phyloP scores from a whole-genome alignment of 1,140 invertebrate genomes.

The Delia radicum region DNA sequence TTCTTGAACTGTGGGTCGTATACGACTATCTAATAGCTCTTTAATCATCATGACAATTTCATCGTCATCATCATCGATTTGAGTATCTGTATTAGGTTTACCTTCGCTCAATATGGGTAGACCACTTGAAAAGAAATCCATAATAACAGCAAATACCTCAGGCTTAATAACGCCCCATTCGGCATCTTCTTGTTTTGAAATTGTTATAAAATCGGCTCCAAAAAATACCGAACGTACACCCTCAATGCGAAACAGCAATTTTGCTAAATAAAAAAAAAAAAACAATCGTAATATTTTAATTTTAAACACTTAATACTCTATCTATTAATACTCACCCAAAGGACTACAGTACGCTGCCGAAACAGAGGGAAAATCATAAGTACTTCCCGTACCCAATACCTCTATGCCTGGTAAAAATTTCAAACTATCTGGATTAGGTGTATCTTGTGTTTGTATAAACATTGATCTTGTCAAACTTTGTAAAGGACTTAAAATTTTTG shows the following conservation, averaged over 20 bases:
- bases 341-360: slow-evolving; percentile 83
- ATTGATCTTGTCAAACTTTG: slow-evolving; percentile 58
- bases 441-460: slow-evolving; percentile 99
- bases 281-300: background rate
- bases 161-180: slow-evolving; percentile 94
- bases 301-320: slow-evolving; percentile 17
- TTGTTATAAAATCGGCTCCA: slow-evolving; percentile 94
- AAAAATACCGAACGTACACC: slow-evolving; percentile 96
- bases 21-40: slow-evolving; percentile 94
- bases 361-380: slow-evolving; percentile 90
- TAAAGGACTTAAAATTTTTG: background rate
- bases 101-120: slow-evolving; percentile 85
- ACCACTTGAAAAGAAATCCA: slow-evolving; percentile 98
- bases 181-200: slow-evolving; percentile 91
- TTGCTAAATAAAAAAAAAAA: slow-evolving; percentile 64
- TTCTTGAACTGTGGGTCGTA: slow-evolving; percentile 97
- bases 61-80: slow-evolving; percentile 87
- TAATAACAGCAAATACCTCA: slow-evolving; percentile 96
- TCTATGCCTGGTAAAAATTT: slow-evolving; percentile 94
- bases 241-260: slow-evolving; percentile 92
- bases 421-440: slow-evolving; percentile 97
- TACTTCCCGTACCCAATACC: slow-evolving; percentile 84
- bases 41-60: slow-evolving; percentile 98
- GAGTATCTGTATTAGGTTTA: slow-evolving; percentile 71
- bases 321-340: slow-evolving; percentile 59